Conservation (phyloP, 1,140 invertebrate species). For the Aporrectodea caliginosa region DNA sequence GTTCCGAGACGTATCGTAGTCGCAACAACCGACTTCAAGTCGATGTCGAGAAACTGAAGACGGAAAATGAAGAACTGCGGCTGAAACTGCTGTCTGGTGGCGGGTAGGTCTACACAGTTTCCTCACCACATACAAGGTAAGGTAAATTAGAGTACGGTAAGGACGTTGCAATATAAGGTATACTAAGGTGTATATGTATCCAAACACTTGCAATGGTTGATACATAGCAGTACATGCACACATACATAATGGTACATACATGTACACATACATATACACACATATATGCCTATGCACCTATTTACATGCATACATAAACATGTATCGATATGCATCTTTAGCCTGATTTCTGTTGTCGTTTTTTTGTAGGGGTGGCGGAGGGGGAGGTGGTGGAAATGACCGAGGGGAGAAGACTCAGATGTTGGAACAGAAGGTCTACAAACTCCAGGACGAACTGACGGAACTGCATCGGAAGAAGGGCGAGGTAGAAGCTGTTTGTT, state of each 20-base stretch:
- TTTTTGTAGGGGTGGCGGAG: slow-evolving; percentile 23
- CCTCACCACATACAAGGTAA: no score
- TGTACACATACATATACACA: no score
- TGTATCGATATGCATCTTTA: no score
- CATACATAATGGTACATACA: no score
- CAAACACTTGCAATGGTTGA: no score
- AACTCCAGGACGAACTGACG: slow-evolving; percentile 86
- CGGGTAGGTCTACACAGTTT: slow-evolving; percentile 7
- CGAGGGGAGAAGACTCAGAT: slow-evolving; percentile 36
- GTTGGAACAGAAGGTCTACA: slow-evolving; percentile 78
- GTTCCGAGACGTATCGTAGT: background rate
- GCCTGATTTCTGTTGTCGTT: background rate
- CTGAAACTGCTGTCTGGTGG: background rate
- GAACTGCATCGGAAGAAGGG: slow-evolving; percentile 80
- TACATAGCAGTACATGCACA: no score
- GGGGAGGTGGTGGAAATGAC: slow-evolving; percentile 34
- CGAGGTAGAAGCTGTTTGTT: slow-evolving; percentile 58
- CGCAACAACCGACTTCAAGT: background rate
- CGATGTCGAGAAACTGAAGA: background rate
- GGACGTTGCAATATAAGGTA: no score
- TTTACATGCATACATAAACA: no score
- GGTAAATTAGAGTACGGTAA: no score
- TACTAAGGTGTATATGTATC: no score
- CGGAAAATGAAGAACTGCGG: background rate
- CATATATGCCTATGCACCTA: no score